These are phyloP conservation scores for Trisateles emortualis DNA, from an alignment of 2,888 invertebrate genomes.

Conservation along the genomic window DNA sequence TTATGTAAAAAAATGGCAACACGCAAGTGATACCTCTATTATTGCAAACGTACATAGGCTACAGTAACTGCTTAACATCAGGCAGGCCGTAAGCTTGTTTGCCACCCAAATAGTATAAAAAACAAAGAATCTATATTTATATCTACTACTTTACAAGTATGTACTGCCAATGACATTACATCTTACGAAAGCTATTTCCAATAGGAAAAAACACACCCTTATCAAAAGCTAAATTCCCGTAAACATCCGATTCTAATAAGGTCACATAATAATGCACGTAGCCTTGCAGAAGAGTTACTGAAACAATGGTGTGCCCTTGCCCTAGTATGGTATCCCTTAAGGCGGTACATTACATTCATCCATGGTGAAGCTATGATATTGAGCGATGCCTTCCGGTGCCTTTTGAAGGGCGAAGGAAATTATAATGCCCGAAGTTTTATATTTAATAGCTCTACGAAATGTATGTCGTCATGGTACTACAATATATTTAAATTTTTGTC, in stretches of 20 bases:
- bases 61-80: too few relatives aligned
- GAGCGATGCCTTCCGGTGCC: constrained; percentile 20
- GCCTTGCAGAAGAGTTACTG: constrained; percentile 26
- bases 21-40: too few relatives aligned
- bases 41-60: too few relatives aligned
- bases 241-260: constrained; percentile 7
- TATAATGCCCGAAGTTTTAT: constrained; percentile 5
- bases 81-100: too few relatives aligned
- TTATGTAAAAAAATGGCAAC: too few relatives aligned
- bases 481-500: too few relatives aligned
- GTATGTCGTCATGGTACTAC: background rate
- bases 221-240: constrained; percentile 5
- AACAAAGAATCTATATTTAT: too few relatives aligned
- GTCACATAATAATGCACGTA: constrained; percentile 6
- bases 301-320: constrained; percentile 30
- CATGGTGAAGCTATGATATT: constrained; percentile 30
- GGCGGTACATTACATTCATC: constrained; percentile 24
- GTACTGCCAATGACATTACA: too few relatives aligned
- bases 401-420: constrained; percentile 12
- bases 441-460: background rate
- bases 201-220: background rate
- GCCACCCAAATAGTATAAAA: too few relatives aligned
- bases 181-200: too few relatives aligned
- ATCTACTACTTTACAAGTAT: too few relatives aligned
- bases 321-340: constrained; percentile 15